phyloP scores from a whole-genome alignment of 2,113 vertebrate genomes.

The Rynchops niger region DNA sequence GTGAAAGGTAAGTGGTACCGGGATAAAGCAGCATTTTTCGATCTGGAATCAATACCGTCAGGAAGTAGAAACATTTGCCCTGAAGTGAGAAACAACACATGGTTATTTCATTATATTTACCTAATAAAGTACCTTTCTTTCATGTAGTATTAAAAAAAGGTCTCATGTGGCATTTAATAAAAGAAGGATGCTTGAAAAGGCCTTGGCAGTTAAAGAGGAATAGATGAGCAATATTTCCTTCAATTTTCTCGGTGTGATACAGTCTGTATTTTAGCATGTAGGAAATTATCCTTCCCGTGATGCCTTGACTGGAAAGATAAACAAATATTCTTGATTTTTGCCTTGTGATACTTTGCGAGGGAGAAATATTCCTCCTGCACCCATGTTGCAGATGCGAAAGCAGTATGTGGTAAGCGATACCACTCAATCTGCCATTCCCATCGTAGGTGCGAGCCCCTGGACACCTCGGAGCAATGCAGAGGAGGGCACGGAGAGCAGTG shows the following conservation, averaged over 20 bases:
- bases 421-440: not conserved
- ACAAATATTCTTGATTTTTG: not conserved
- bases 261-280: not conserved
- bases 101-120: constrained; percentile 61
- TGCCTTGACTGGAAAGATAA: not conserved
- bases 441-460: not conserved
- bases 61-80: constrained; percentile 56
- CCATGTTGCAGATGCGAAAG: not conserved
- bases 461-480: not conserved
- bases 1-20: not conserved
- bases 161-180: constrained; percentile 45
- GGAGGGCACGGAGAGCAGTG: not conserved
- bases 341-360: not conserved
- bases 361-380: not conserved
- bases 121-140: constrained; percentile 55
- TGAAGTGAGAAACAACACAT: constrained; percentile 63
- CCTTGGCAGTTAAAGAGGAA: not conserved
- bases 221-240: not conserved
- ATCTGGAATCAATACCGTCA: constrained; percentile 68
- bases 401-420: fast-evolving
- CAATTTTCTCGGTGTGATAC: not conserved
- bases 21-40: not conserved
- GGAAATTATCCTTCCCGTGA: not conserved
- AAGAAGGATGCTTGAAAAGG: constrained; percentile 33
- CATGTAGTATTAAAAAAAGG: constrained; percentile 2